Conservation (phyloP, 2,797 vertebrate species). For the Melanotaenia maccullochi region DNA sequence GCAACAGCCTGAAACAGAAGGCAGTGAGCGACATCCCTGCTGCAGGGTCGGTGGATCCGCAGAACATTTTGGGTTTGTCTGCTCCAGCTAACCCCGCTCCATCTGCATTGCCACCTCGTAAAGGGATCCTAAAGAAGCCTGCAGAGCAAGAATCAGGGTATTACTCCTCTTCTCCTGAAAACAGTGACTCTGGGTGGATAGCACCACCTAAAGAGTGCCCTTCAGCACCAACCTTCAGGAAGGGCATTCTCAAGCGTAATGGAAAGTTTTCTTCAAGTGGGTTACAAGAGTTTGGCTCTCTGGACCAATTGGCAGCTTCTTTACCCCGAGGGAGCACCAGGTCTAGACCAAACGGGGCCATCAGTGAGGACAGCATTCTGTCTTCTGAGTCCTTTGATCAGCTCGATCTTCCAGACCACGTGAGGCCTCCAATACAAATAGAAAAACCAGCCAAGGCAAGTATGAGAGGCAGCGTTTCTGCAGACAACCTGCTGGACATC, state of each 20-base stretch:
- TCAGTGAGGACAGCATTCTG: constrained; percentile 96
- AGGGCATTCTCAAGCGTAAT: constrained; percentile 93
- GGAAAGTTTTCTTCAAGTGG: constrained; percentile 88
- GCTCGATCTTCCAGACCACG: constrained; percentile 88
- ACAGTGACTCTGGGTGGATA: constrained; percentile 80
- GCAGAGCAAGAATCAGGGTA: constrained; percentile 90
- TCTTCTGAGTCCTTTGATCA: constrained; percentile 97
- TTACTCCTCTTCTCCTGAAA: constrained; percentile 92
- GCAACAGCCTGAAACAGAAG: constrained; percentile 86
- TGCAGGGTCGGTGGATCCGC: constrained; percentile 49
- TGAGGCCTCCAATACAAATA: constrained; percentile 47
- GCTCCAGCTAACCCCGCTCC: constrained; percentile 30
- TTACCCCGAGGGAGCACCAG: constrained; percentile 53
- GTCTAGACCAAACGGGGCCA: constrained; percentile 80
- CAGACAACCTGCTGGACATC: constrained; percentile 88
- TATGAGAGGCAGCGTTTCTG: constrained; percentile 90
- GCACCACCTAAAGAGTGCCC: constrained; percentile 48
- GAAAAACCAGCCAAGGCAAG: constrained; percentile 59
- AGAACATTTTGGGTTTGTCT: constrained; percentile 43
- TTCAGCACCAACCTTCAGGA: constrained; percentile 65
- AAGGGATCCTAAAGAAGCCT: constrained; percentile 95
- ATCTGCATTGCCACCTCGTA: constrained; percentile 80
- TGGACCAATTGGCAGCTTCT: constrained; percentile 82
- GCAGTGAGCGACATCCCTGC: constrained; percentile 54
- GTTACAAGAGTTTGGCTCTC: constrained; percentile 80